phyloP scores from a whole-genome alignment of 2,888 invertebrate genomes.

The Melinaea menophilus region DNA sequence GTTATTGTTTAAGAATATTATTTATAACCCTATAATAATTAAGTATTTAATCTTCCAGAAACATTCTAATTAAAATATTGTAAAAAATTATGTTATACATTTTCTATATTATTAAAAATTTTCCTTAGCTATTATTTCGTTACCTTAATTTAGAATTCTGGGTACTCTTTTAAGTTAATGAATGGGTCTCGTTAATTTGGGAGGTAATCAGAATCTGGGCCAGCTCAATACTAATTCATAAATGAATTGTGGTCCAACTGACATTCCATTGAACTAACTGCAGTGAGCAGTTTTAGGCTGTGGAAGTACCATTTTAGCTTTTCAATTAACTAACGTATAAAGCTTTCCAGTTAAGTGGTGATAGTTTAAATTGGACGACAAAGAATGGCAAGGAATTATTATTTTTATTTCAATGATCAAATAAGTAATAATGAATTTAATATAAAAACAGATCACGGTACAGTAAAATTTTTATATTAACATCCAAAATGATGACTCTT shows the following conservation, averaged over 20 bases:
- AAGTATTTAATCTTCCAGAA: too few species aligned
- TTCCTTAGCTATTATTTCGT: neutral
- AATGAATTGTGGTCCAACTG: conserved; percentile 4
- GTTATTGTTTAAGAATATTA: too few species aligned
- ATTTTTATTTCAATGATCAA: too few species aligned
- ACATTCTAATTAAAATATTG: too few species aligned
- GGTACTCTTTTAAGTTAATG: neutral
- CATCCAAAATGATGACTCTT: too few species aligned
- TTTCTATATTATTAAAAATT: too few species aligned
- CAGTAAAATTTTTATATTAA: too few species aligned
- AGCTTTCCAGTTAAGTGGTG: neutral
- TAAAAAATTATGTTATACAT: too few species aligned
- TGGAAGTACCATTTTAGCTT: neutral
- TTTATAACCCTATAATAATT: too few species aligned
- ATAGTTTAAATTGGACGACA: neutral
- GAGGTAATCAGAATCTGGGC: conserved; percentile 3
- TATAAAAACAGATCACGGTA: too few species aligned
- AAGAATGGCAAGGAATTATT: too few species aligned
- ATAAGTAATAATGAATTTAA: too few species aligned
- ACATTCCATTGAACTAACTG: neutral
- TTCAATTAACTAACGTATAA: neutral
- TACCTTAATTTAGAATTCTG: conserved; percentile 2
- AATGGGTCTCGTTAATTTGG: neutral
- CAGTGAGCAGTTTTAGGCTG: neutral
- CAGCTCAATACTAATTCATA: conserved; percentile 7